phyloP scores from a whole-genome alignment of 2,888 invertebrate species.

The Tenthredo amoena region DNA sequence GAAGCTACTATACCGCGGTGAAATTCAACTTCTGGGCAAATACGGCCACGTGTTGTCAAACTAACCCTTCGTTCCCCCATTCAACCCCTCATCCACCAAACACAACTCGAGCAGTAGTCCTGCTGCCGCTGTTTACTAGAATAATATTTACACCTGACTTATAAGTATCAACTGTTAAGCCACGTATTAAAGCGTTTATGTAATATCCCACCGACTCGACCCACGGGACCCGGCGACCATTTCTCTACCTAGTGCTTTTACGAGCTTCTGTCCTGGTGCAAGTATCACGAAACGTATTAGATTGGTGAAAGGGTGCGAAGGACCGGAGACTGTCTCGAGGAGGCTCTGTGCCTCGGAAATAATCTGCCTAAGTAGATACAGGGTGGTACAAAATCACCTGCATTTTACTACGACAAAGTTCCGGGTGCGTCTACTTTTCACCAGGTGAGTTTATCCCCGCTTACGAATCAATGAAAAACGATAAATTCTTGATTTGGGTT shows the following conservation, averaged over 20 bases:
- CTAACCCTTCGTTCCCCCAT: constrained; percentile 65
- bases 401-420: neutral
- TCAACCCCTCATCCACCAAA: constrained; percentile 38
- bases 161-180: constrained; percentile 74
- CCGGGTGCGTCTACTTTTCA: neutral
- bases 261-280: neutral
- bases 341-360: constrained; percentile 27
- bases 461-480: neutral
- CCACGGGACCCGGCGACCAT: constrained; percentile 17
- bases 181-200: constrained; percentile 62
- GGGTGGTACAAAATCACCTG: constrained; percentile 7
- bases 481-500: neutral
- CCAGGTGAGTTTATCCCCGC: too few relatives aligned
- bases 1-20: neutral
- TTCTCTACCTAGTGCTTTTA: constrained; percentile 37
- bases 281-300: constrained; percentile 34
- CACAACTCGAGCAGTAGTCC: constrained; percentile 57
- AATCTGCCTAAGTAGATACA: constrained; percentile 41
- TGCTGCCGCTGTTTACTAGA: constrained; percentile 70
- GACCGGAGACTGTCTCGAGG: constrained; percentile 38
- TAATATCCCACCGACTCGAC: constrained; percentile 39
- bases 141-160: constrained; percentile 74
- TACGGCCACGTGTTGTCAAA: constrained; percentile 65
- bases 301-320: constrained; percentile 32
- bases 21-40: constrained; percentile 61